A percentile compares a stretch with the other conserved stretches of the same genome.
Conservation (phyloP, 2,113 vertebrate genomes). For the Pogonocichla stellata region DNA sequence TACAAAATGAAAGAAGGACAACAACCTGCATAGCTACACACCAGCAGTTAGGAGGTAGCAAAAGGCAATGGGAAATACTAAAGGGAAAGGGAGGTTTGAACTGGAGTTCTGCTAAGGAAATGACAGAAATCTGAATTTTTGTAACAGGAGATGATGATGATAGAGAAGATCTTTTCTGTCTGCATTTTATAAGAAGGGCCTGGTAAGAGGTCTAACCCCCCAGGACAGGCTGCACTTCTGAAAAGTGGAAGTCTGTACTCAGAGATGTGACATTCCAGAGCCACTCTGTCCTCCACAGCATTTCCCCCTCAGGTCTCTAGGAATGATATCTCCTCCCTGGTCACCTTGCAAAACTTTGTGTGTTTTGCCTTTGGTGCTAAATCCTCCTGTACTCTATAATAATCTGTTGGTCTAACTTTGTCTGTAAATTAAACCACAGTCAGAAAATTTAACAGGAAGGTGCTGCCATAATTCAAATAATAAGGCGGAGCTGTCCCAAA, state of each 20-base stretch:
- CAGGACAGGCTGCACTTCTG: neutral
- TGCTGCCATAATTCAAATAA: neutral
- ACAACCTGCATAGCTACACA: neutral
- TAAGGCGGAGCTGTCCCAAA: neutral
- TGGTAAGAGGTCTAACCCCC: neutral
- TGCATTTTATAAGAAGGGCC: neutral
- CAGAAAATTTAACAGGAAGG: neutral
- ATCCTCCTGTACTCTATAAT: neutral
- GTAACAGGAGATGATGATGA: neutral
- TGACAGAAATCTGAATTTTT: neutral
- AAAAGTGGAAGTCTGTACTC: neutral
- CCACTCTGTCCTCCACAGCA: neutral
- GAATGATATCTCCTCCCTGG: neutral
- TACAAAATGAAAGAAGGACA: neutral
- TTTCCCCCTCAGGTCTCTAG: neutral
- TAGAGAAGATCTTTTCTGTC: neutral
- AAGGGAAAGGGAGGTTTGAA: neutral
- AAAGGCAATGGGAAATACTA: neutral
- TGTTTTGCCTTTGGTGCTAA: neutral
- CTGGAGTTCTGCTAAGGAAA: neutral
- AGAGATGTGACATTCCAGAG: neutral
- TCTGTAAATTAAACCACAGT: neutral
- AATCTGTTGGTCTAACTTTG: neutral
- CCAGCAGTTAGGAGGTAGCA: neutral
- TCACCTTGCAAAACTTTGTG: neutral